phyloP scores from a whole-genome alignment of 2,888 invertebrate genomes.

The Melitaea athalia region DNA sequence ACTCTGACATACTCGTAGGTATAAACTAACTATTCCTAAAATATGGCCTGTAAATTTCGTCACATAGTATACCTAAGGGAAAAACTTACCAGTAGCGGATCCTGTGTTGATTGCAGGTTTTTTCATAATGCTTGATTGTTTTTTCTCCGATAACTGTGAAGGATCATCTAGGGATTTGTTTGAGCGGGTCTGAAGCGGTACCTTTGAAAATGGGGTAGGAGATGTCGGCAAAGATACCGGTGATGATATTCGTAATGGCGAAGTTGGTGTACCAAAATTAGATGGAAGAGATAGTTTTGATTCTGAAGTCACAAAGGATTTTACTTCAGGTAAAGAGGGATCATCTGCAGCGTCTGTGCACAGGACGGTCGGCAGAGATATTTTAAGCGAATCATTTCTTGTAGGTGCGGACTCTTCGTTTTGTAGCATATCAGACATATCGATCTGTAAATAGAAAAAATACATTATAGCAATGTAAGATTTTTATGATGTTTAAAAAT shows the following conservation, averaged over 20 bases:
- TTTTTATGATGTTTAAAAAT: no score
- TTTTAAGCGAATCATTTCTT: conserved; percentile 57
- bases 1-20: no score
- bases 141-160: conserved; percentile 40
- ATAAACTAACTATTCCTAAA: no score
- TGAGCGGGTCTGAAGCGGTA: conserved; percentile 51
- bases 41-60: no score
- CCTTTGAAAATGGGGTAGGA: conserved; percentile 62
- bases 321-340: conserved; percentile 47
- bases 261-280: conserved; percentile 68
- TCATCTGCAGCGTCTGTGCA: conserved; percentile 55
- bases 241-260: conserved; percentile 65
- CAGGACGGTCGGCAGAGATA: conserved; percentile 69
- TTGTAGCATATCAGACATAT: conserved; percentile 60
- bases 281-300: conserved; percentile 71
- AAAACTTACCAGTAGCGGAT: conserved; percentile 72
- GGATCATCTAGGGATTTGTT: conserved; percentile 56
- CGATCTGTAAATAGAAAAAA: conserved; percentile 53
- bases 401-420: conserved; percentile 49
- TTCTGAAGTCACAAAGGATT: conserved; percentile 61
- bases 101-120: conserved; percentile 54
- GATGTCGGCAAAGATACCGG: conserved; percentile 69
- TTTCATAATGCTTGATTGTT: conserved; percentile 41
- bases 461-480: neutral
- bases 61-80: no score